Percentiles rank a stretch among this genome's conserved stretches.
Evolutionary conservation across 2,888 invertebrate genomes (phyloP).

Genomic region (Lepas anatifera): DNA sequence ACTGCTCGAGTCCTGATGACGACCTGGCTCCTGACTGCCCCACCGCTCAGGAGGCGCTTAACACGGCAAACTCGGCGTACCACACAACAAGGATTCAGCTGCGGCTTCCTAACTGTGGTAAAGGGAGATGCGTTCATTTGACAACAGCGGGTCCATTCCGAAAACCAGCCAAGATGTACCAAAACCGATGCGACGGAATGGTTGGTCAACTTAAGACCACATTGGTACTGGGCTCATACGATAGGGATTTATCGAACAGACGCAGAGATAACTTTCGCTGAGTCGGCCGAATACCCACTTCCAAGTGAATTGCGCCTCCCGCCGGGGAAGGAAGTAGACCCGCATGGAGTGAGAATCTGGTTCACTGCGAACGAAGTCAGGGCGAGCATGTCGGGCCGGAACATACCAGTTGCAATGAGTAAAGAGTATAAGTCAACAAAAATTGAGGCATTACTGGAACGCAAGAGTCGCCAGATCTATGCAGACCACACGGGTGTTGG

Average conservation of each 20-base stretch:
- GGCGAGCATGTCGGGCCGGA: not conserved
- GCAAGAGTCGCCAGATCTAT: not conserved
- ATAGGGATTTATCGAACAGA: not conserved
- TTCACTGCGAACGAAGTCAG: not conserved
- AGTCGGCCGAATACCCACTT: no score
- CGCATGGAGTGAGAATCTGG: not conserved
- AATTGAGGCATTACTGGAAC: not conserved
- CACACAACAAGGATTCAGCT: not conserved
- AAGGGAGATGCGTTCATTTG: not conserved
- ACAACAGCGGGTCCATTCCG: not conserved
- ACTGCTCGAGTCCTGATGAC: no score
- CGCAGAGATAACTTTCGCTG: not conserved
- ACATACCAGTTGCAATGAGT: not conserved
- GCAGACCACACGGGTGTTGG: not conserved
- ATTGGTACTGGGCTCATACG: not conserved
- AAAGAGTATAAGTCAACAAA: not conserved
- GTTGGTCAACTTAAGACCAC: not conserved
- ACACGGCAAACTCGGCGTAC: not conserved
- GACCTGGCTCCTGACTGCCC: not conserved
- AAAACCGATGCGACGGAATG: not conserved
- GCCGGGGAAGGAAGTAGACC: not conserved
- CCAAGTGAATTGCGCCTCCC: no score
- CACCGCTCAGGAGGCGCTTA: not conserved
- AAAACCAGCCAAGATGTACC: not conserved
- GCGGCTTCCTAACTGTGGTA: not conserved